Percentiles rank a stretch among this genome's conserved stretches.
phyloP scores from a whole-genome alignment of 2,113 vertebrate species.

The Chrysochloris asiatica region DNA sequence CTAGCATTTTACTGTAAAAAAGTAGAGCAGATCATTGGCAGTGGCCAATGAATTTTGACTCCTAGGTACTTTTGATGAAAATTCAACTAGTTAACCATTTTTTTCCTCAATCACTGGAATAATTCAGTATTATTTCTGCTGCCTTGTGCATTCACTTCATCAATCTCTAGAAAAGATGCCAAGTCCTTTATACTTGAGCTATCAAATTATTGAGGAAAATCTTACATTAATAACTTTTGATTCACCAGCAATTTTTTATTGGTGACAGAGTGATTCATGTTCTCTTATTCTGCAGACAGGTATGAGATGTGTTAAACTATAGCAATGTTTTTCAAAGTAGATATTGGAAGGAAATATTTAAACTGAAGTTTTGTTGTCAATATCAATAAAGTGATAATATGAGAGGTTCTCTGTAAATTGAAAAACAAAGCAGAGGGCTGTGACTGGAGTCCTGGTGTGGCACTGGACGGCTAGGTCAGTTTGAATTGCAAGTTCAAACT shows the following conservation, averaged over 20 bases:
- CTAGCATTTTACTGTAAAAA: background rate
- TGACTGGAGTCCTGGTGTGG: no score
- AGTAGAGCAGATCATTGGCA: background rate
- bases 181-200: background rate
- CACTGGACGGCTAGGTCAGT: no score
- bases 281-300: background rate
- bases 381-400: background rate
- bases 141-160: background rate
- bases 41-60: background rate
- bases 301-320: background rate
- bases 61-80: background rate
- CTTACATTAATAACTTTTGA: background rate
- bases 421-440: background rate
- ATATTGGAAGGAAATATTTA: background rate
- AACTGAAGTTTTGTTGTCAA: background rate
- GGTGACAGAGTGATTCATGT: background rate
- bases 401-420: background rate
- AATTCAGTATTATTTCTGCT: background rate
- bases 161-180: background rate
- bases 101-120: background rate
- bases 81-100: background rate
- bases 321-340: background rate
- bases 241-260: background rate
- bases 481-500: no score
- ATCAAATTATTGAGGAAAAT: slow-evolving; percentile 38